Conservation (phyloP, 1,140 invertebrate species). For the Oreohelix idahoensis region DNA sequence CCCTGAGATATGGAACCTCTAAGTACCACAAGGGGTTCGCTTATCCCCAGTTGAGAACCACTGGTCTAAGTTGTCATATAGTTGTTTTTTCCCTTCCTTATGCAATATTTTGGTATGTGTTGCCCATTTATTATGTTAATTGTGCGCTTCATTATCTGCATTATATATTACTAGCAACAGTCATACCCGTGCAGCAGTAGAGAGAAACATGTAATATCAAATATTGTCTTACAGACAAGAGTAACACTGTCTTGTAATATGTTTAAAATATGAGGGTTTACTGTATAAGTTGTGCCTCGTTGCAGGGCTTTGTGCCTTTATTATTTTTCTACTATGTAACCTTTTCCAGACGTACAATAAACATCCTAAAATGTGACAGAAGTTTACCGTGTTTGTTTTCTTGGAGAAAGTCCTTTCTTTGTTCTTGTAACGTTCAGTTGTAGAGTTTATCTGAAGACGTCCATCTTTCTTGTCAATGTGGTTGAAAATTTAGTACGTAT, state of each 20-base stretch:
- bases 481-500: not conserved
- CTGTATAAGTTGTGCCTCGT: not conserved
- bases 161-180: no score
- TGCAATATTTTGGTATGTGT: no score
- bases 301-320: not conserved
- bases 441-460: not conserved
- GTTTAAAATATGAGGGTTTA: not conserved
- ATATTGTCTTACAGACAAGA: no score
- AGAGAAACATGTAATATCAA: no score
- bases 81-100: no score
- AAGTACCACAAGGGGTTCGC: no score
- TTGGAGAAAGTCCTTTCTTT: not conserved
- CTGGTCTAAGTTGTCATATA: no score
- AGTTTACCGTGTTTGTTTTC: not conserved
- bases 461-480: not conserved
- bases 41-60: no score
- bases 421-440: not conserved
- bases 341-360: not conserved
- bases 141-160: no score
- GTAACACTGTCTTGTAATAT: not conserved
- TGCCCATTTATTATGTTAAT: no score
- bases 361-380: not conserved
- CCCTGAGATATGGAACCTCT: no score
- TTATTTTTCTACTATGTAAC: not conserved
- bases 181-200: no score